Evolutionary conservation across 1,140 invertebrate species (phyloP), one percentile per base, ranked within the genome.

Genomic region (Metopolophium dirhodum): DNA sequence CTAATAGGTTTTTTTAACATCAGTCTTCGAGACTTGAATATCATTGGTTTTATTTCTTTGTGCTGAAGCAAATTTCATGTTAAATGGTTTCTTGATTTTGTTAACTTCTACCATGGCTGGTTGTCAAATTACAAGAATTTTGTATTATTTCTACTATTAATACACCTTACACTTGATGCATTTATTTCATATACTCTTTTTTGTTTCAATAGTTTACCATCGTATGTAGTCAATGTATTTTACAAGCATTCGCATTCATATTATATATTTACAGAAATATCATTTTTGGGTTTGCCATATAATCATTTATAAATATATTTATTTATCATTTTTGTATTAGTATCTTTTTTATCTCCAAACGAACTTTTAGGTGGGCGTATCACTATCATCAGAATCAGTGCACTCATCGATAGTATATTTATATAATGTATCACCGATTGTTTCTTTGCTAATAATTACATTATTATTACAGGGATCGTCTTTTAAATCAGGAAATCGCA

Each of bases 31-130:
- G 26, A 35, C 14, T 83, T 77, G n/a, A 51, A 7, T 49, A 54
- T 37, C 23, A 86, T 86, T 82, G 8, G 3, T 18, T 35, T 82
- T 91, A 77, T 91, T 41, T 49, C 37, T 85, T 7, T 35, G 11
- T 6, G 85, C 91, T 37, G 91, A 85, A 47, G 47, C 4, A 51
- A 54, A 26, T 85, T 92, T 54, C 54, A 92, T 92, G 83, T 92
- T 92, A 35, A 85, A 92, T 8, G 77, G 91, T 92, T 83, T 92
- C 18, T 54, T 86, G 30, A 86, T 57, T 86, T 93, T 93, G 26
- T 93, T 93, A 18, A 93, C 82, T 51, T 86, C 82, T 26, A 93
- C 35, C 57, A 93, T 54, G 91, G 49, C 0, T 93, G 82, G 26
- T 93, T 93, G 11, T 37, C 7, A 86, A n/a, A 57, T 18, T 77